Evolutionary conservation across 1,140 invertebrate genomes (phyloP), one percentile per base, ranked within the genome.

Genomic region (Leptestheria dahalacensis): DNA sequence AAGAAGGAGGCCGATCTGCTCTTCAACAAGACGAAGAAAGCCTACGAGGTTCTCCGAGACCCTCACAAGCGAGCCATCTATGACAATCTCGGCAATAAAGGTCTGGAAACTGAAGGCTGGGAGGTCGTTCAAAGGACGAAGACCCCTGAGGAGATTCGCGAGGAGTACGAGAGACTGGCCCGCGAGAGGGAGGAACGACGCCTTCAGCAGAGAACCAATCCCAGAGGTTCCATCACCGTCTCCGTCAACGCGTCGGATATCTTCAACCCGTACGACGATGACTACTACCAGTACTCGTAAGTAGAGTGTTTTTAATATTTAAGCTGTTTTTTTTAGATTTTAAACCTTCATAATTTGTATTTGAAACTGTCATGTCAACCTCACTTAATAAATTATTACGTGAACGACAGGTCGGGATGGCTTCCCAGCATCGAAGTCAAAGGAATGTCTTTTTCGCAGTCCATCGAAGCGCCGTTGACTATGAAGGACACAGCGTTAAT

Each of bases 201-300:
- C 51, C 73, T 96, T 20, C 82, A 91, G 64, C 85, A 89, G 66
- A 78, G 84, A 60, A 94, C 92, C 1, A 94, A 96, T 76, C 92
- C 93, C 1, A 84, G 84, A 66, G 89, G 91, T 15, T 84, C 81
- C 58, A 79, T 96, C 20, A 88, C 84, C 41, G 79, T 96, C 26
- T 85, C 84, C 64, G 80, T 97, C 15, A 92, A 97, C 79, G 91
- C 91, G 1, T 91, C 91, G 4, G 91, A 96, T 70, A 71, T 96
- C 60, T 97, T 97, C 75, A 85, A 81, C 57, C 63, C 67, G 3
- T 77, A 79, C 65, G 70, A 71, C 48, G 66, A 71, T 65, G 79
- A 78, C 63, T 87, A 88, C 67, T 81, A 85, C 66, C 81, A 86
- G 65, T 78, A 83, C 60, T 79, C 54, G 65, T 66, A 61, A 49